Conservation (phyloP, 2,888 invertebrate genomes). For the Rhagium mordax region DNA sequence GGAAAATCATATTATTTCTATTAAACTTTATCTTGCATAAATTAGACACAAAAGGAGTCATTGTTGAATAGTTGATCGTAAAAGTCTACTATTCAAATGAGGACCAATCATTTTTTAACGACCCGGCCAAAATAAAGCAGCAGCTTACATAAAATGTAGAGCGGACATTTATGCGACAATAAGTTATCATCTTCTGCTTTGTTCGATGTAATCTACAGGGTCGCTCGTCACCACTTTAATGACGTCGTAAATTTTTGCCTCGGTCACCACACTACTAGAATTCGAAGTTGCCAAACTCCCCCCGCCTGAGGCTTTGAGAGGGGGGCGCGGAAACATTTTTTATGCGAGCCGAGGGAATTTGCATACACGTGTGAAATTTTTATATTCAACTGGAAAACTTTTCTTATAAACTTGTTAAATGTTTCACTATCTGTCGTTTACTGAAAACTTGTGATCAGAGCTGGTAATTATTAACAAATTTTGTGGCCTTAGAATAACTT, state of each 20-base stretch:
- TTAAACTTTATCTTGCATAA: conserved; percentile 36
- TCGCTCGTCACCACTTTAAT: conserved; percentile 65
- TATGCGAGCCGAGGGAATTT: background rate
- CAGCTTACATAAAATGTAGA: conserved; percentile 56
- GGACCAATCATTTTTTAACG: conserved; percentile 33
- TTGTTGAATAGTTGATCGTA: conserved; percentile 28
- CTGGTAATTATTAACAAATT: background rate
- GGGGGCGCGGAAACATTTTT: background rate
- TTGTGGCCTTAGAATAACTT: too few relatives aligned
- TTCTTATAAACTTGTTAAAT: background rate
- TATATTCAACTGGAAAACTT: background rate
- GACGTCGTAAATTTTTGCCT: conserved; percentile 63
- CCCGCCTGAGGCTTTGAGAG: background rate
- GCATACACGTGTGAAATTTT: background rate
- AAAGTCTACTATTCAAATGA: conserved; percentile 24
- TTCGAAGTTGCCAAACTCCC: conserved; percentile 47
- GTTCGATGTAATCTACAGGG: conserved; percentile 62
- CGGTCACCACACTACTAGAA: conserved; percentile 51
- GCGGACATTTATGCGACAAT: conserved; percentile 64
- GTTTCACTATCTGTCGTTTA: background rate
- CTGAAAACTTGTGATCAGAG: background rate
- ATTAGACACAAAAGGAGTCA: conserved; percentile 31
- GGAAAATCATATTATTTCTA: conserved; percentile 26
- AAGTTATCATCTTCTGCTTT: conserved; percentile 65
- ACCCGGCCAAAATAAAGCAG: conserved; percentile 29